A percentile compares a stretch with the other conserved stretches of the same genome.
These are phyloP conservation scores for Dolomedes plantarius DNA, from an alignment of 2,888 invertebrate genomes.

Conservation along the genomic window DNA sequence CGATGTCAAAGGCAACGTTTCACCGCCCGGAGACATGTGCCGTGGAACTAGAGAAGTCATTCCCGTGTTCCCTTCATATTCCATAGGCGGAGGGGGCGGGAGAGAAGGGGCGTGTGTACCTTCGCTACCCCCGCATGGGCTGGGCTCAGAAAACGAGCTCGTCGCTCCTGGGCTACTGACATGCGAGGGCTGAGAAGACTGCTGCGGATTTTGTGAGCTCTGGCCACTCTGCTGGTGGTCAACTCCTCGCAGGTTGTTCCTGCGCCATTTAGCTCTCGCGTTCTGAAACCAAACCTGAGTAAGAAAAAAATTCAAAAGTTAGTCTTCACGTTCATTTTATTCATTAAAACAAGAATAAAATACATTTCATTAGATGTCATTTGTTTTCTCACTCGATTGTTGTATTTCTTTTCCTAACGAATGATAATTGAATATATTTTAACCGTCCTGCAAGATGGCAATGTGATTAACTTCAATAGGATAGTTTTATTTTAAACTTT, in stretches of 20 bases:
- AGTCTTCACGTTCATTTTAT: too few relatives aligned
- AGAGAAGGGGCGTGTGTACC: conserved; percentile 33
- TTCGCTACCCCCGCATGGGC: conserved; percentile 51
- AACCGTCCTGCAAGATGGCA: too few relatives aligned
- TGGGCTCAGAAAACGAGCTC: conserved; percentile 72
- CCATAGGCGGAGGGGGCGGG: conserved; percentile 24
- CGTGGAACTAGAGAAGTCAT: conserved; percentile 59
- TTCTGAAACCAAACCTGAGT: conserved; percentile 99
- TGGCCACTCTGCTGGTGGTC: conserved; percentile 52
- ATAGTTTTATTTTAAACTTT: too few relatives aligned
- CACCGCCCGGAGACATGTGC: conserved; percentile 46
- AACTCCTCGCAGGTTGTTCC: conserved; percentile 81
- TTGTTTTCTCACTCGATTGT: too few relatives aligned
- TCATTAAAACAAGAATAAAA: too few relatives aligned
- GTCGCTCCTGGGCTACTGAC: conserved; percentile 69
- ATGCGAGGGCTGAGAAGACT: conserved; percentile 33
- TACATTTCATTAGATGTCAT: too few relatives aligned
- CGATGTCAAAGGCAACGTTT: conserved; percentile 63
- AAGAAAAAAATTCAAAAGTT: neutral
- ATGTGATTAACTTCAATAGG: too few relatives aligned
- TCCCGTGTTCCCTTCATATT: conserved; percentile 50
- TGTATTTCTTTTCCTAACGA: too few relatives aligned
- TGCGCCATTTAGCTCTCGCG: conserved; percentile 96
- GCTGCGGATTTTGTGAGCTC: conserved; percentile 40
- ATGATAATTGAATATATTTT: too few relatives aligned